phyloP scores from a whole-genome alignment of 2,888 invertebrate species.

The Euclidia mi region DNA sequence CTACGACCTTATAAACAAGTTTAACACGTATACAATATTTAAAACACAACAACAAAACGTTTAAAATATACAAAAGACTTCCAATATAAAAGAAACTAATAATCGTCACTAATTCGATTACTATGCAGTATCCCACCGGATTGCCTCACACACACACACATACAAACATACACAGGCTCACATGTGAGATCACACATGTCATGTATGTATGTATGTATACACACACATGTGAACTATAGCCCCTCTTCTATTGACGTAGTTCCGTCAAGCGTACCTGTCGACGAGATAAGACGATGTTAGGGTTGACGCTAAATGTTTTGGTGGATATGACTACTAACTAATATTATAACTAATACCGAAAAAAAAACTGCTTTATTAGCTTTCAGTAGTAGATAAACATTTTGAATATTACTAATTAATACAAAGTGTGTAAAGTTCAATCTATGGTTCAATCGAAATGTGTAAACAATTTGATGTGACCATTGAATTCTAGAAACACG shows the following conservation, averaged over 20 bases:
- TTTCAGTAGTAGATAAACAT: too few species aligned
- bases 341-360: too few species aligned
- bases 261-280: constrained; percentile 79
- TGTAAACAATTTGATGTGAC: too few species aligned
- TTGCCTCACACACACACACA: constrained; percentile 15
- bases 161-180: constrained; percentile 21
- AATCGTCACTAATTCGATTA: constrained; percentile 28
- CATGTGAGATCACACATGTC: too few species aligned
- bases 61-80: constrained; percentile 14
- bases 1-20: too few species aligned
- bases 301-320: constrained; percentile 59
- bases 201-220: too few species aligned
- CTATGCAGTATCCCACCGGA: constrained; percentile 23
- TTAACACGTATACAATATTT: constrained; percentile 2
- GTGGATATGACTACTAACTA: background rate
- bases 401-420: too few species aligned
- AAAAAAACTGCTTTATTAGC: too few species aligned
- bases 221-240: constrained; percentile 54
- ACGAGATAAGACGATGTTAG: constrained; percentile 74
- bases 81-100: constrained; percentile 20
- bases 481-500: too few species aligned
- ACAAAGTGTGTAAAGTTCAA: too few species aligned
- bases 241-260: constrained; percentile 77
- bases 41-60: too few species aligned
- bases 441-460: too few species aligned